phyloP scores from a whole-genome alignment of 2,888 invertebrate genomes.

The Odontothrips loti region DNA sequence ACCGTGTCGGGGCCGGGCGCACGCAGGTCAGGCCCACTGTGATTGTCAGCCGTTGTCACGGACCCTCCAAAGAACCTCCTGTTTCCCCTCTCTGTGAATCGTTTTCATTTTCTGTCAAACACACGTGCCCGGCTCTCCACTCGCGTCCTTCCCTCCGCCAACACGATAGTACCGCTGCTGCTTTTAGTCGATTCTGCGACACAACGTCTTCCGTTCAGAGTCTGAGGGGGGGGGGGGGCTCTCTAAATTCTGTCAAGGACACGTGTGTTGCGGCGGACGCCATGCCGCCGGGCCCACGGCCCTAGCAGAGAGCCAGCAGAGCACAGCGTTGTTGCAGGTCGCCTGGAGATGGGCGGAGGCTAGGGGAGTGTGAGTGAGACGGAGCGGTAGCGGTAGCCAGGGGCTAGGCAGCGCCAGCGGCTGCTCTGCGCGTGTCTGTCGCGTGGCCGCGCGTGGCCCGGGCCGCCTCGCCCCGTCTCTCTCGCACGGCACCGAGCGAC shows the following conservation, averaged over 20 bases:
- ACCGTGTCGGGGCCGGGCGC: too few relatives aligned
- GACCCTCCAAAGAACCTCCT: too few relatives aligned
- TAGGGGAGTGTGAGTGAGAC: background rate
- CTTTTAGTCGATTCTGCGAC: background rate
- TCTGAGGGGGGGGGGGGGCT: background rate
- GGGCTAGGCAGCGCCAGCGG: background rate
- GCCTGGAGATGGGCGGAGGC: conserved; percentile 1
- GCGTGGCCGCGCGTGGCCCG: background rate
- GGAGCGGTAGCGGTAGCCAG: background rate
- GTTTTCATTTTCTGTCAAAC: too few relatives aligned
- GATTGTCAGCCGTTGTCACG: too few relatives aligned
- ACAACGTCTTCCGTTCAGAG: background rate
- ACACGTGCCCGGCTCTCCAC: background rate
- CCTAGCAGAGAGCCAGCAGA: background rate
- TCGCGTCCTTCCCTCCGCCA: background rate
- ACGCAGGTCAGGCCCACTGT: too few relatives aligned
- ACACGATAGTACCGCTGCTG: background rate
- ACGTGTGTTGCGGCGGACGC: background rate
- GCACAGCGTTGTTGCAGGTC: background rate
- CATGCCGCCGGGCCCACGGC: background rate
- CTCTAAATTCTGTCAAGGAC: background rate
- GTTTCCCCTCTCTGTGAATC: too few relatives aligned
- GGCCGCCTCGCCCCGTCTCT: background rate
- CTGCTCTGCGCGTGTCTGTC: background rate
- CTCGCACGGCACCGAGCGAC: background rate